These are phyloP conservation scores for Macroglossus sobrinus DNA, from an alignment of 2,113 vertebrate genomes.

Conservation along the genomic window DNA sequence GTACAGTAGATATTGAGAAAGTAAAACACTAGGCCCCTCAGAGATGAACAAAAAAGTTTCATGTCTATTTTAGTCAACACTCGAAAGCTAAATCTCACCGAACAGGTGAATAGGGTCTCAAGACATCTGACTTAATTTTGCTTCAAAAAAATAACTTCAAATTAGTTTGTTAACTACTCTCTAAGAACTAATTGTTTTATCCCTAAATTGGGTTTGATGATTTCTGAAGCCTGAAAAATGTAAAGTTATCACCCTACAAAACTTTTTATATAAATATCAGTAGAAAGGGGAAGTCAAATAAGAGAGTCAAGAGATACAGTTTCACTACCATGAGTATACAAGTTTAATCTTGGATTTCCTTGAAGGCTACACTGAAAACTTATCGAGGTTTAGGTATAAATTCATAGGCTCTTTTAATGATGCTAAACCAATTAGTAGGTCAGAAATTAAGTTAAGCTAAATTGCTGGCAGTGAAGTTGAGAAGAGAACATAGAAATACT, in stretches of 20 bases:
- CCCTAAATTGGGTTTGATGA: not conserved
- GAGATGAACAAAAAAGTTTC: not conserved
- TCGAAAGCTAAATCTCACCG: not conserved
- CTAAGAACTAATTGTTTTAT: not conserved
- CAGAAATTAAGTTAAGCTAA: slow-evolving; percentile 51
- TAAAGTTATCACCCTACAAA: not conserved
- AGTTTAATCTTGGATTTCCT: not conserved
- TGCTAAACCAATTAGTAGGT: slow-evolving; percentile 42
- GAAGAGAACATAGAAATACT: slow-evolving; percentile 60
- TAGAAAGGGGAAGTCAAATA: not conserved
- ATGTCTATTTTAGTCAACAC: not conserved
- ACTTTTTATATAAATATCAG: not conserved
- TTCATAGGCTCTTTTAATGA: slow-evolving; percentile 51
- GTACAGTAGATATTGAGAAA: slow-evolving; percentile 32
- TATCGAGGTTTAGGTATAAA: slow-evolving; percentile 43
- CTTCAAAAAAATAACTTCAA: not conserved
- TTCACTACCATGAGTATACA: not conserved
- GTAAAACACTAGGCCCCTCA: not conserved
- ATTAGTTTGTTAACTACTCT: not conserved
- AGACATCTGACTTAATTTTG: not conserved
- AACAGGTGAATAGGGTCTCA: not conserved
- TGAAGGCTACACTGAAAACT: not conserved
- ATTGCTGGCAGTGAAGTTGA: slow-evolving; percentile 58
- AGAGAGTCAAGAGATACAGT: not conserved
- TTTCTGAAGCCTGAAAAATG: not conserved